Conservation (phyloP, 2,888 invertebrate genomes). For the Reticulitermes lucifugus region DNA sequence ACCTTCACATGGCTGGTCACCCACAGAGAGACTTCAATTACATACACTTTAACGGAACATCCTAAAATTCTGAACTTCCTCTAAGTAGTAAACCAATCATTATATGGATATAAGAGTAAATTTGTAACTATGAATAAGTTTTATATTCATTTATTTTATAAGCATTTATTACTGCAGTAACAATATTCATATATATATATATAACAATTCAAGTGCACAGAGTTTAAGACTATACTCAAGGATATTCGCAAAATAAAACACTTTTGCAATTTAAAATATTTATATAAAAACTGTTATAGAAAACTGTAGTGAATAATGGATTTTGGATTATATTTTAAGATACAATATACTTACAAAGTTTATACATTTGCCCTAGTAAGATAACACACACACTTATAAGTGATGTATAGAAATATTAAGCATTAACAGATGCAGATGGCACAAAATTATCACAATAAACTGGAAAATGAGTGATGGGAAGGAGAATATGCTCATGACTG, state of each 20-base stretch:
- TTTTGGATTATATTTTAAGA: neutral
- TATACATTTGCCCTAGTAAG: neutral
- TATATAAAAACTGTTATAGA: slow-evolving; percentile 40
- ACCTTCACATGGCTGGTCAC: no score
- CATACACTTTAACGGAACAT: no score
- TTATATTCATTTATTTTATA: slow-evolving; percentile 29
- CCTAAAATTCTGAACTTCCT: no score
- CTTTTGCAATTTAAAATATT: slow-evolving; percentile 39
- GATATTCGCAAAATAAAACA: slow-evolving; percentile 39
- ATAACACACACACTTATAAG: neutral
- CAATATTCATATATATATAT: slow-evolving; percentile 36
- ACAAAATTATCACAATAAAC: neutral
- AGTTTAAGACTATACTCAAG: slow-evolving; percentile 36
- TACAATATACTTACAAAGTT: neutral
- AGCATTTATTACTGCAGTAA: slow-evolving; percentile 48
- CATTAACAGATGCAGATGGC: neutral
- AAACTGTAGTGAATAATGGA: slow-evolving; percentile 16
- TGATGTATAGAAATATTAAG: neutral
- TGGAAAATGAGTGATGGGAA: neutral
- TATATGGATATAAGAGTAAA: no score
- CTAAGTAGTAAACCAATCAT: no score
- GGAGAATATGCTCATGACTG: neutral
- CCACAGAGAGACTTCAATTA: no score
- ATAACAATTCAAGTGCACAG: slow-evolving; percentile 46
- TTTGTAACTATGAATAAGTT: neutral